A percentile compares a stretch with the other conserved stretches of the same genome.
Conservation (phyloP, 1,140 invertebrate genomes). For the Elymnias hypermnestra region DNA sequence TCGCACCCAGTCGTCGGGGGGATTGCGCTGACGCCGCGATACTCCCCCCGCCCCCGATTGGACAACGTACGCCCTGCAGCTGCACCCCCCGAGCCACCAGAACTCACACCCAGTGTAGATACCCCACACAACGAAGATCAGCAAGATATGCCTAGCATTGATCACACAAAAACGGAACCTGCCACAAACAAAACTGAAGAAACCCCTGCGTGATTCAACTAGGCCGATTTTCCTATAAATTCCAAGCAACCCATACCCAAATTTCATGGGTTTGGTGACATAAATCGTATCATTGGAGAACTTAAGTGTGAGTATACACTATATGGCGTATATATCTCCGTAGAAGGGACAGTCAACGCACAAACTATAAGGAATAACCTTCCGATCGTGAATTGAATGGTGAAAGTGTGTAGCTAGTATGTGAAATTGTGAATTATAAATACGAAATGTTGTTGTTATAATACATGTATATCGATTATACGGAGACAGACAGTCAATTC, state of each 20-base stretch:
- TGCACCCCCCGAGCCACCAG: conserved; percentile 56
- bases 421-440: conserved; percentile 52
- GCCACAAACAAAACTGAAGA: conserved; percentile 37
- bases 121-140: conserved; percentile 18
- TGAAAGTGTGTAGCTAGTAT: conserved; percentile 45
- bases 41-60: conserved; percentile 63
- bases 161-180: conserved; percentile 10
- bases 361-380: conserved; percentile 3
- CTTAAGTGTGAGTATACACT: no score
- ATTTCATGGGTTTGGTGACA: no score
- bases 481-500: conserved; percentile 13
- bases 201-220: conserved; percentile 40
- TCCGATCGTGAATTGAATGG: conserved; percentile 19
- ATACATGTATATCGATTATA: conserved; percentile 17
- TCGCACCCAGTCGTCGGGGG: conserved; percentile 72
- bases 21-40: conserved; percentile 70
- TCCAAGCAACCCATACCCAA: no score
- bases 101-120: conserved; percentile 29
- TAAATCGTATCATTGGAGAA: no score
- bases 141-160: conserved; percentile 13
- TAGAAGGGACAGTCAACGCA: conserved; percentile 2
- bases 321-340: background rate
- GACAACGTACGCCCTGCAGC: conserved; percentile 62
- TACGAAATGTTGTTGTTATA: conserved; percentile 59
- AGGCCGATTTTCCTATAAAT: no score